Evolutionary conservation across 2,797 vertebrate species (phyloP), one percentile per base, ranked within the genome.

Genomic region (Rhadinocentrus ornatus): DNA sequence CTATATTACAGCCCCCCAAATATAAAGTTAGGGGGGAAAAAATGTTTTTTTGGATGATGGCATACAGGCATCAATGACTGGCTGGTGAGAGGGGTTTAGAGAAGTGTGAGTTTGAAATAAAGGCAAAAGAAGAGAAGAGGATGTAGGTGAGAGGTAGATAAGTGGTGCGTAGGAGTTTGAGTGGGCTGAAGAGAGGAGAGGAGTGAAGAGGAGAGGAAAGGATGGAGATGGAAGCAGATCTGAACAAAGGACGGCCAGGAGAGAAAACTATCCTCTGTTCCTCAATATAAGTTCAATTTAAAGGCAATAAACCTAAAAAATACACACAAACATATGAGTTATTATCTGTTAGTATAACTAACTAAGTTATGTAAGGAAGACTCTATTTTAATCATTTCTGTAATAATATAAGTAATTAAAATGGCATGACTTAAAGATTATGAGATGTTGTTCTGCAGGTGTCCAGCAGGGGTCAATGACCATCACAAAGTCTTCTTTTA

Each of bases 391-490:
- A 7, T 46, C 6, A 2, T 62, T 29, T 66, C 24, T 11, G 4
- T 26, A 6, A 55, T 52, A 31, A 54, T 41, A 35, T 54, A 37
- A 61, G 31, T 22, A 26, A 53, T 64, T 66, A 35, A 61, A 22
- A 8, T 58, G 59, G 27, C 5, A 73, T 35, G 34, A 37, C 58
- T 29, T 10, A 35, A 9, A 72, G 26, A 22, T 46, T 46, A 29
- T 39, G 20, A 9, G 35, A 27, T 84, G 87, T 53, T 78, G 62
- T 90, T 85, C 80, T 60, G 9, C 8, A 39, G 63, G 62, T 66
- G 66, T 69, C 90, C 91, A 91, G 82, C 70, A 93, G 92, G 89
- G 90, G 92, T 88, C 92, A 87, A 84, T 82, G 88, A 78, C 80
- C 54, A 31, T 89, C 73, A 79, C 54, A 79, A 66, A 73, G 73